phyloP scores from a whole-genome alignment of 2,888 invertebrate species.

The Parnassius apollo region DNA sequence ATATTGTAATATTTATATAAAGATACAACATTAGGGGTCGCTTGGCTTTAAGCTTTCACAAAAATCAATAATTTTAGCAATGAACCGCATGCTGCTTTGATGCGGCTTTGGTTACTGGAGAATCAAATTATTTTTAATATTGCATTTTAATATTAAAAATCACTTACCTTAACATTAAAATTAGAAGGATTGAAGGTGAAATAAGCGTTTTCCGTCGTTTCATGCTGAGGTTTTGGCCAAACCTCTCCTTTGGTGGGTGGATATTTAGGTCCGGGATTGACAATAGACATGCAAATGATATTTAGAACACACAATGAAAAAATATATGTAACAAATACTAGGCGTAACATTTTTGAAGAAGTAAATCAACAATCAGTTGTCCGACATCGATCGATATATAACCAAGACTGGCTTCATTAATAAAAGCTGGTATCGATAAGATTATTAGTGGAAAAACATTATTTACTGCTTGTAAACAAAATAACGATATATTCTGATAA shows the following conservation, averaged over 20 bases:
- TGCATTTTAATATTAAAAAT: background rate
- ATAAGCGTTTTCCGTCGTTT: slow-evolving; percentile 60
- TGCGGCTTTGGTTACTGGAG: no score
- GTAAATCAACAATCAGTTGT: slow-evolving; percentile 1
- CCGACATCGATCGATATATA: slow-evolving; percentile 12
- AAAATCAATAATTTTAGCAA: slow-evolving; percentile 28
- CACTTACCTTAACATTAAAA: slow-evolving; percentile 74
- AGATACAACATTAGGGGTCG: no score
- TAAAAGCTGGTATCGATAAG: slow-evolving; percentile 1
- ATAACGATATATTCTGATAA: slow-evolving; percentile 19
- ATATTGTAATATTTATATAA: no score
- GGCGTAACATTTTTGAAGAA: slow-evolving; percentile 21
- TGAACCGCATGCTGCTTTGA: no score
- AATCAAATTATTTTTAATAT: background rate
- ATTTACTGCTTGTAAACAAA: slow-evolving; percentile 14
- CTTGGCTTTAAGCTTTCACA: background rate
- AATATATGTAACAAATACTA: slow-evolving; percentile 31
- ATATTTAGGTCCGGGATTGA: slow-evolving; percentile 72
- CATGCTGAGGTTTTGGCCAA: slow-evolving; percentile 85
- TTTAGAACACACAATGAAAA: slow-evolving; percentile 31
- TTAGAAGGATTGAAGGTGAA: slow-evolving; percentile 65
- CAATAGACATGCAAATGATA: slow-evolving; percentile 35
- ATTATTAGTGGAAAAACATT: slow-evolving; percentile 4
- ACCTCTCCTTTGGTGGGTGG: slow-evolving; percentile 83
- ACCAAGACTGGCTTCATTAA: slow-evolving; percentile 11